A percentile compares a stretch with the other conserved stretches of the same genome.
Conservation (phyloP, 2,113 vertebrate genomes). For the Melanostigma gelatinosum region DNA sequence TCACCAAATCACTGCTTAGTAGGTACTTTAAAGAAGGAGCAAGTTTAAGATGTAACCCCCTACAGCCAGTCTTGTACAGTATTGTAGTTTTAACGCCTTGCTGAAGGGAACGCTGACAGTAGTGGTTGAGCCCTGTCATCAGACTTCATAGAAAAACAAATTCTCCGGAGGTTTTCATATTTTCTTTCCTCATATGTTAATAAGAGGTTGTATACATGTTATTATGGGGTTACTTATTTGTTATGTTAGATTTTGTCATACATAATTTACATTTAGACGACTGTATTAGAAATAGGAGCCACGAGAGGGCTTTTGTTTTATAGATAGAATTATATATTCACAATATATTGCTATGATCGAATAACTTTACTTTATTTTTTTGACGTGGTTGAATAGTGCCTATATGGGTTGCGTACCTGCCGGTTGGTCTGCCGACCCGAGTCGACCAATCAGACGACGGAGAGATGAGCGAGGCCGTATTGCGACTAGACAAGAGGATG, state of each 20-base stretch:
- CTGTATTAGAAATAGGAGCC: conserved; percentile 74
- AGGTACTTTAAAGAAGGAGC: background rate
- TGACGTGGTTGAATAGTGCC: conserved; percentile 73
- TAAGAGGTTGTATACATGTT: conserved; percentile 69
- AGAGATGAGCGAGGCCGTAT: background rate
- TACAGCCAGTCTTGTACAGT: background rate
- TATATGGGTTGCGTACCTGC: conserved; percentile 61
- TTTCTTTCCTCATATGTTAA: conserved; percentile 52
- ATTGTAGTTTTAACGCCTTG: conserved; percentile 26
- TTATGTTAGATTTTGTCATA: conserved; percentile 64
- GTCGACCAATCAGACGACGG: conserved; percentile 39
- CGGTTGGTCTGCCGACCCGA: conserved; percentile 25
- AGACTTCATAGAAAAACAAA: conserved; percentile 27
- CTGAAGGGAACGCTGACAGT: conserved; percentile 5
- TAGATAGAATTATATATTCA: conserved; percentile 73
- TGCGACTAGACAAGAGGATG: conserved; percentile 5
- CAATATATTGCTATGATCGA: conserved; percentile 65
- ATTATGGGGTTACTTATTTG: conserved; percentile 60
- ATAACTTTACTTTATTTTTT: conserved; percentile 61
- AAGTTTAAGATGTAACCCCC: too few relatives aligned
- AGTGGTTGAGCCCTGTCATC: background rate
- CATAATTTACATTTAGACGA: conserved; percentile 65
- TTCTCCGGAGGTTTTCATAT: conserved; percentile 46
- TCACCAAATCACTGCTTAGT: background rate
- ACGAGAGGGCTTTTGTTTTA: conserved; percentile 71